Conservation (phyloP, 2,797 vertebrate genomes). For the Trachops cirrhosus region DNA sequence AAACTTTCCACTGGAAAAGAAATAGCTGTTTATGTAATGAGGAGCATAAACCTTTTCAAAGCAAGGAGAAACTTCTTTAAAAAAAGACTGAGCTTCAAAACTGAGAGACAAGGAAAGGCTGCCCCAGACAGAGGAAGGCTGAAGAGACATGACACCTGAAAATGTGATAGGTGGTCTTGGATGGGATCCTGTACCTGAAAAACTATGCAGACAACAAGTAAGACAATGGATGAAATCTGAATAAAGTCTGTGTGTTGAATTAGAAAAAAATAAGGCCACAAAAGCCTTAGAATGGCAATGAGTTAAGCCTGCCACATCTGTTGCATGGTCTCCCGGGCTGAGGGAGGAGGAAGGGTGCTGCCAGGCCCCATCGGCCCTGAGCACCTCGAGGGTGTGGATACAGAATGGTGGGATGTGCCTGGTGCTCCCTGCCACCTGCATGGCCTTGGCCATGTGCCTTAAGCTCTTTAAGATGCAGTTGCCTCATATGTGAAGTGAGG, state of each 20-base stretch:
- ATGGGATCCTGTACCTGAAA: too few relatives aligned
- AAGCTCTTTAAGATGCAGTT: neutral
- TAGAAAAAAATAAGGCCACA: neutral
- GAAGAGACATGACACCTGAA: too few relatives aligned
- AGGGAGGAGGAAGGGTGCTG: neutral
- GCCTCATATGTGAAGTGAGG: neutral
- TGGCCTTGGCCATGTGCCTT: neutral
- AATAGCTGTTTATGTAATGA: neutral
- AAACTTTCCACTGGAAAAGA: constrained; percentile 29
- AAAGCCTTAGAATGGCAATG: neutral
- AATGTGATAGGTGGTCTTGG: too few relatives aligned
- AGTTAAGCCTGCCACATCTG: neutral
- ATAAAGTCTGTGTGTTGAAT: neutral
- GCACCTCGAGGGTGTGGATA: neutral
- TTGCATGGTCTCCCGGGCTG: neutral
- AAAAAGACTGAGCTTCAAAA: neutral
- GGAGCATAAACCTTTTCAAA: neutral
- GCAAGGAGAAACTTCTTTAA: neutral
- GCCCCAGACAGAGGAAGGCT: too few relatives aligned
- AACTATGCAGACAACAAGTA: too few relatives aligned
- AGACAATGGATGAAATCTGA: neutral
- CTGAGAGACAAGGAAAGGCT: too few relatives aligned
- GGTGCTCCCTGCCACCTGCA: rapidly evolving
- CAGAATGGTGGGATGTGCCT: neutral
- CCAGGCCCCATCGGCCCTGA: neutral